A percentile compares a stretch with the other conserved stretches of the same genome.
phyloP scores from a whole-genome alignment of 1,140 invertebrate species.

The Penaeus vannamei region DNA sequence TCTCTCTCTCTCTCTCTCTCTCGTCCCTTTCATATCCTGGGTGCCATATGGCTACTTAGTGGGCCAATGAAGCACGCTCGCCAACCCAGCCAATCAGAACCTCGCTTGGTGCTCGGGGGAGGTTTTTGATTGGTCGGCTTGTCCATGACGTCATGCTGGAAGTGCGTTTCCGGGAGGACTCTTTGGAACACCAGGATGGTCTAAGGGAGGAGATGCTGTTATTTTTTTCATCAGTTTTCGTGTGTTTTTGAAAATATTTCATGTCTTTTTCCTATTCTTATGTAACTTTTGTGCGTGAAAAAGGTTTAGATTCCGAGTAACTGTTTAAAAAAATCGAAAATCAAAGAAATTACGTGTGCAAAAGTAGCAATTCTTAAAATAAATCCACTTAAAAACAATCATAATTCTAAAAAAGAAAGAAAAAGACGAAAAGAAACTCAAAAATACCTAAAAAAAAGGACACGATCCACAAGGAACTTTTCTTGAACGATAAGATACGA shows the following conservation, averaged over 20 bases:
- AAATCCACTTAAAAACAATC: too few relatives aligned
- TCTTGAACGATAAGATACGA: background rate
- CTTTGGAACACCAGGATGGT: too few relatives aligned
- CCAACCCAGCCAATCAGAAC: background rate
- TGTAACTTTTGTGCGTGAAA: too few relatives aligned
- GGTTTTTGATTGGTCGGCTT: conserved; percentile 3
- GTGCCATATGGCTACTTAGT: conserved; percentile 46
- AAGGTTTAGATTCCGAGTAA: too few relatives aligned
- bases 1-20: background rate
- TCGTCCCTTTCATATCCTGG: conserved; percentile 18
- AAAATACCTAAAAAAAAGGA: background rate
- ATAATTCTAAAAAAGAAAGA: too few relatives aligned
- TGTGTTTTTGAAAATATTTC: too few relatives aligned
- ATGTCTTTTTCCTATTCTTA: too few relatives aligned
- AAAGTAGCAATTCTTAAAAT: too few relatives aligned
- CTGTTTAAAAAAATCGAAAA: too few relatives aligned
- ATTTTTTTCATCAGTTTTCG: background rate
- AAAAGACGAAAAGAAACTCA: too few relatives aligned
- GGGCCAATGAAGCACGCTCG: conserved; percentile 34
- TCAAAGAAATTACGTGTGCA: too few relatives aligned
- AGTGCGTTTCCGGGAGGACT: background rate
- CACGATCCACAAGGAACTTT: background rate
- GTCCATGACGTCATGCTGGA: conserved; percentile 21
- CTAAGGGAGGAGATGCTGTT: too few relatives aligned
- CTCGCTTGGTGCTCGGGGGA: background rate